Conservation (phyloP, 2,113 vertebrate species). For the Procapra przewalskii region DNA sequence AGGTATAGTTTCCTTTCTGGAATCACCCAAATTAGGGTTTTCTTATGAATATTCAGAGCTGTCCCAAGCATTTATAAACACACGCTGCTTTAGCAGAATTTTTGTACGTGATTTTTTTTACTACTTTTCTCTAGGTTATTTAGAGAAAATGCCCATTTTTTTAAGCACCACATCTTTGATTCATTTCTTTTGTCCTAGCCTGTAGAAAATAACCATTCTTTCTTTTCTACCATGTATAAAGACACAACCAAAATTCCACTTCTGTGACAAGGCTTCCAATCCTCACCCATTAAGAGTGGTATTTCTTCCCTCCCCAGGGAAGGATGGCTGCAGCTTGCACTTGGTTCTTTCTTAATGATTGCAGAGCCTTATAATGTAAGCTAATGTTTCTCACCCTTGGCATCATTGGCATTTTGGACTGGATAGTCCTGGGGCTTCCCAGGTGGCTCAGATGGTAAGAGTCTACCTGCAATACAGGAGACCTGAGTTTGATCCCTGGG, state of each 20-base stretch:
- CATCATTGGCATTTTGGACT: background rate
- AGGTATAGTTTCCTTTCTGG: background rate
- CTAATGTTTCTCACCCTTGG: background rate
- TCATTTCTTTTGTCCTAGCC: background rate
- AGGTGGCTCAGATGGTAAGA: background rate
- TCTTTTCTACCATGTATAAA: background rate
- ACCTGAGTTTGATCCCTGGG: background rate
- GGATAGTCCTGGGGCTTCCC: background rate
- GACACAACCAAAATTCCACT: background rate
- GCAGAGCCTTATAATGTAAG: background rate
- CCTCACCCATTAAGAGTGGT: background rate
- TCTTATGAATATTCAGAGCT: background rate
- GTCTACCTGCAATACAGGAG: background rate
- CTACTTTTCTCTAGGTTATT: background rate
- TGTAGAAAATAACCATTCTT: background rate
- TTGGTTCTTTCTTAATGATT: background rate
- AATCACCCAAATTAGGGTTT: background rate
- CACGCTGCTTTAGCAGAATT: background rate
- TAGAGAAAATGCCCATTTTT: background rate
- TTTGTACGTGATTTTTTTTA: background rate
- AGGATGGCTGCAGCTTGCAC: background rate
- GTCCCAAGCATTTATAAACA: background rate
- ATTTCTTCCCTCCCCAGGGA: background rate
- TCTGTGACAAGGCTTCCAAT: background rate
- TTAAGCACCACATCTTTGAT: background rate